Base-by-base conservation (phyloP, 1,140 invertebrate genomes). In the Microplitis mediator region DNA sequence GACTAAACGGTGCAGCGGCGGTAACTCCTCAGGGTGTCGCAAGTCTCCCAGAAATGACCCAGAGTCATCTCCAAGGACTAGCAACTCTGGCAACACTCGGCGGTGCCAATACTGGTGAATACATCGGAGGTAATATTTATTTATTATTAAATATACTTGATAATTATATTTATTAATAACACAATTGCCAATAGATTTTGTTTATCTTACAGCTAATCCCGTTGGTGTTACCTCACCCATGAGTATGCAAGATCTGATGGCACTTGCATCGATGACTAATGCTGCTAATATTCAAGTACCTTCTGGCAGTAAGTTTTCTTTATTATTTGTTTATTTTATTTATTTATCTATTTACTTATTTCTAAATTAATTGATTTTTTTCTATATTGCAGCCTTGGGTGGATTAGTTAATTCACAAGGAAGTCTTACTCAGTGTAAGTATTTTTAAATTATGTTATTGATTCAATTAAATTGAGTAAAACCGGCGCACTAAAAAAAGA, bases 221-320 rank as follows among this genome's bases (percentile, higher is more conserved):
- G 86, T 90, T 79, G 84, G 16, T 14, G 31, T 52, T 61, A 52
- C 94, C 79, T 91, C 91, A 76, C 94, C 94, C 31, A 94, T 96
- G 88, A 94, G 93, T 75, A 92, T 96, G 86, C 95, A 97, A 87
- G 97, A 96, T 86, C 86, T 97, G 79, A 95, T 95, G 69, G 95
- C 95, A 34, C 87, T 97, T 76, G 95, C 95, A 39, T 94, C 95
- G 9, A 95, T 95, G 90, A 92, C 94, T 64, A 89, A 88, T 75
- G 89, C 86, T 74, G 89, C 88, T 76, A 85, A 86, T 73, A 87
- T 90, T 76, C 88, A 89, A 79, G 88, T 91, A 71, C 88, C 89
- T 73, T 88, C 89, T 78, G 88, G 16, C 50, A 52, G 69, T 71
- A 64, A 64, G 69, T 64, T 62, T 62, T 39, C 11, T 39, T 39